A percentile compares a stretch with the other conserved stretches of the same genome.
Conservation (phyloP, 1,140 invertebrate species). For the Ruditapes philippinarum region DNA sequence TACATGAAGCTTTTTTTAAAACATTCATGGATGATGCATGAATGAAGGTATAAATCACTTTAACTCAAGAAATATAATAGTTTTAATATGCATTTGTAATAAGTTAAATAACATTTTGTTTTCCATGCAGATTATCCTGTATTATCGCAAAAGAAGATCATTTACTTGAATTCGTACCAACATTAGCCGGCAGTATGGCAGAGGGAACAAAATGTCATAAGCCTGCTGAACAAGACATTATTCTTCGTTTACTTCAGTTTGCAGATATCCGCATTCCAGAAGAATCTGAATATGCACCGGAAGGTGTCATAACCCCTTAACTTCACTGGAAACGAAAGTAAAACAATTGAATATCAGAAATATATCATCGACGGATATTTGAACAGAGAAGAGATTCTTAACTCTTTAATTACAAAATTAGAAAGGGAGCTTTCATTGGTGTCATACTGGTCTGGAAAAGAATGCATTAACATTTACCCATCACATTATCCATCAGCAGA, state of each 20-base stretch:
- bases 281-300: background rate
- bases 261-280: background rate
- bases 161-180: background rate
- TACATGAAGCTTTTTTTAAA: too few species aligned
- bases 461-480: background rate
- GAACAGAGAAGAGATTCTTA: constrained; percentile 2
- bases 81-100: too few species aligned
- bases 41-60: too few species aligned
- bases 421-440: background rate
- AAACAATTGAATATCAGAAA: background rate
- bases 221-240: background rate
- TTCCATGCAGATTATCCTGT: background rate
- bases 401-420: background rate
- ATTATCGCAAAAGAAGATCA: background rate
- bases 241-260: background rate
- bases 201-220: background rate
- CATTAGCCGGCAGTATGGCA: background rate
- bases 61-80: too few species aligned
- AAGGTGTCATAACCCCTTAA: background rate
- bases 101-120: too few species aligned
- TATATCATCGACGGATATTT: background rate
- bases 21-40: too few species aligned
- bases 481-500: background rate
- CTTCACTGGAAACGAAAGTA: background rate
- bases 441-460: background rate